Evolutionary conservation across 2,113 vertebrate species (phyloP), one percentile per base, ranked within the genome.

Genomic region (Epinephelus fuscoguttatus): DNA sequence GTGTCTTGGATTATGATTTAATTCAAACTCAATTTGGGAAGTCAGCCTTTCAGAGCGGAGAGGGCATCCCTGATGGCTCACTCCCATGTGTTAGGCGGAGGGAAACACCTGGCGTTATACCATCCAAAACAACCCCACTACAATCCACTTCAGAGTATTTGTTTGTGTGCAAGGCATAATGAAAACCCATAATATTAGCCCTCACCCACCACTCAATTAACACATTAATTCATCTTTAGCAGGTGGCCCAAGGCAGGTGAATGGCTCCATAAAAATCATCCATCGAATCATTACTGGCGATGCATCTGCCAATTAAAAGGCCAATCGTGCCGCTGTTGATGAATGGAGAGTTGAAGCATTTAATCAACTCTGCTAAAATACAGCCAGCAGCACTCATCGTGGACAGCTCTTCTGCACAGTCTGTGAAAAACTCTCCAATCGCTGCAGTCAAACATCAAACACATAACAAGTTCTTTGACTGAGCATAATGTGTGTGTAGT

Each of bases 201-300:
- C 37, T 76, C 68, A 17, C 61, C 60, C 56, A 49, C 49, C 75
- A 55, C 67, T 84, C 76, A 88, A 81, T 91, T 81, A 92, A 50
- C 57, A 6, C 84, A 77, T 84, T 90, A 68, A 82, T 73, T 84
- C 79, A 88, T 88, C 70, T 89, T 42, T 37, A 75, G 82, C 80
- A 76, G 69, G 84, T 82, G 82, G 81, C 81, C 67, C n/a, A 37
- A 59, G 59, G 79, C 81, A 82, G 83, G 81, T 78, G 89, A 90
- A 64, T 6, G 56, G 53, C 75, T 76, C 21, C 23, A 40, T 80
- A 62, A 83, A 77, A 67, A 60, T 23, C 56, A 75, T 40, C 66
- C 45, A 42, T 33, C 14, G 11, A 72, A 76, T 80, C 69, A 84
- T 87, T 74, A 82, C 52, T 0, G 23, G 47, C 37, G 15, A 78